Evolutionary conservation across 2,113 vertebrate genomes (phyloP).

Genomic region (Chloebia gouldiae): DNA sequence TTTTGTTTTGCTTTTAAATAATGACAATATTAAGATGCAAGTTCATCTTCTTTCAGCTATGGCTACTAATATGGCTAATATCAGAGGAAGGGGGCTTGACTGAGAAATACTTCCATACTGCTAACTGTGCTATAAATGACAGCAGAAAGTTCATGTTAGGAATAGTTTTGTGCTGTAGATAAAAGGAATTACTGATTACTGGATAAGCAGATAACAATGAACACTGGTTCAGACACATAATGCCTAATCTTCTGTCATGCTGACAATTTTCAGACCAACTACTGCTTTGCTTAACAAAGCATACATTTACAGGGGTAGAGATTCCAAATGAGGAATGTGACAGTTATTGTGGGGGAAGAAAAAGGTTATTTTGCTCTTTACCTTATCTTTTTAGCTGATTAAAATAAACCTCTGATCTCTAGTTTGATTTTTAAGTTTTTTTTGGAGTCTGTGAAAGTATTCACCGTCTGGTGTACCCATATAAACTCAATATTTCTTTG

Average conservation of each 20-base stretch:
- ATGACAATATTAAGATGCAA: neutral
- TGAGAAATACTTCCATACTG: neutral
- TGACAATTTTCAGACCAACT: neutral
- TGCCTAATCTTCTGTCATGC: neutral
- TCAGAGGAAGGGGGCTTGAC: neutral
- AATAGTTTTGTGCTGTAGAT: neutral
- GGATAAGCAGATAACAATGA: neutral
- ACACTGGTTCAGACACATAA: neutral
- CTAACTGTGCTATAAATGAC: neutral
- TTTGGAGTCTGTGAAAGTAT: neutral
- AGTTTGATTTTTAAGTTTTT: neutral
- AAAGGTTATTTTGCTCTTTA: neutral
- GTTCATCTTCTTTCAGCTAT: neutral
- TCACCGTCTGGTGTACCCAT: neutral
- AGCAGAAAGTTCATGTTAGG: neutral
- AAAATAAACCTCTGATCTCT: neutral
- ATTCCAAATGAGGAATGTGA: neutral
- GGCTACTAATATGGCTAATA: neutral
- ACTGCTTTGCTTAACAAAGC: neutral
- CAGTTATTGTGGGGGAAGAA: accelerated
- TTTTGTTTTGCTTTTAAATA: neutral
- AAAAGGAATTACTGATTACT: neutral
- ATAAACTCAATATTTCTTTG: neutral
- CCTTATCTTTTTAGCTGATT: neutral
- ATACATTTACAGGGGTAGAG: neutral